phyloP scores from a whole-genome alignment of 1,140 invertebrate species.

The Rhysida immarginata region DNA sequence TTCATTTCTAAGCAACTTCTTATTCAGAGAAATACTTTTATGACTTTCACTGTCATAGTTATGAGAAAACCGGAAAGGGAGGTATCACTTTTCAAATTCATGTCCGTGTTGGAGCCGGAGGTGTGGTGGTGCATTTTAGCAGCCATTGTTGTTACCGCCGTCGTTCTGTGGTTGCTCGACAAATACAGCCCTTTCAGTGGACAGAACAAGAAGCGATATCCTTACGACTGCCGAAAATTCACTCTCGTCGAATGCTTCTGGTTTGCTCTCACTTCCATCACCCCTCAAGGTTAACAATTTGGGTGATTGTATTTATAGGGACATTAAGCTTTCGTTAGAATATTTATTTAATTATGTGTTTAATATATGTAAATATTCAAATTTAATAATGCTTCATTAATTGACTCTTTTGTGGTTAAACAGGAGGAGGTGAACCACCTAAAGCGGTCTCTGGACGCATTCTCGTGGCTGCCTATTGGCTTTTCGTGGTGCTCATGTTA shows the following conservation, averaged over 20 bases:
- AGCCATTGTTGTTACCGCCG: conserved; percentile 59
- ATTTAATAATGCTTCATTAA: no score
- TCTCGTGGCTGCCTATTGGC: conserved; percentile 78
- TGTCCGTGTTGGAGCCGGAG: conserved; percentile 70
- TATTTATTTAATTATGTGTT: no score
- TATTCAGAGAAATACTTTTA: no score
- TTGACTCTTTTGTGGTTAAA: no score
- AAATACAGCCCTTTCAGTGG: conserved; percentile 79
- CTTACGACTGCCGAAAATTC: conserved; percentile 65
- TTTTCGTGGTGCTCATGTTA: conserved; percentile 81
- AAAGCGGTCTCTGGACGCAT: conserved; percentile 67
- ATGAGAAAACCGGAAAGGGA: conserved; percentile 65
- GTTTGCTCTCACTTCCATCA: conserved; percentile 84
- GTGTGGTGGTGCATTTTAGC: conserved; percentile 78
- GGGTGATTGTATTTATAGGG: no score
- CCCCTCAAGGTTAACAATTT: conserved; percentile 68
- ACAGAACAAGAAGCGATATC: conserved; percentile 62
- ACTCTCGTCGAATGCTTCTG: conserved; percentile 81
- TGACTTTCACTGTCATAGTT: no score
- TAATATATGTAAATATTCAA: no score
- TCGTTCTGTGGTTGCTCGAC: conserved; percentile 76
- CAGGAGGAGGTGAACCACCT: conserved; percentile 38
- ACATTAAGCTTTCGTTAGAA: no score
- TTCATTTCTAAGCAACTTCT: no score
- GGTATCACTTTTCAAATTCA: conserved; percentile 79